Conservation (phyloP, 2,113 vertebrate genomes). For the Dipodomys ordii region DNA sequence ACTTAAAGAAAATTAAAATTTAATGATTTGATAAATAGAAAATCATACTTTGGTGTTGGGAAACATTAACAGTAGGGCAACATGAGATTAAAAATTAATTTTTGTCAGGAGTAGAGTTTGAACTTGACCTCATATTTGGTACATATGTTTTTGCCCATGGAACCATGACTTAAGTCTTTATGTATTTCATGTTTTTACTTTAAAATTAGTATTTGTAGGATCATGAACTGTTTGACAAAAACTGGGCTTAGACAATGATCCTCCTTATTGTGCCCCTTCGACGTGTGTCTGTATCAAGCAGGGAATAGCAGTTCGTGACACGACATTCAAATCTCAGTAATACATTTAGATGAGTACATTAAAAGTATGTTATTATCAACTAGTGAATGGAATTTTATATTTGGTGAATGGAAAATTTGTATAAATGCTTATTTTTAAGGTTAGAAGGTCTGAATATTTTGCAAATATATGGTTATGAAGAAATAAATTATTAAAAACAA, state of each 20-base stretch:
- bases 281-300: too few relatives aligned
- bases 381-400: neutral
- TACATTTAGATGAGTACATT: neutral
- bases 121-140: too few relatives aligned
- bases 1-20: neutral
- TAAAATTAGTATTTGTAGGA: too few relatives aligned
- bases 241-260: too few relatives aligned
- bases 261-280: too few relatives aligned
- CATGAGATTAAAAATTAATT: neutral
- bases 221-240: too few relatives aligned
- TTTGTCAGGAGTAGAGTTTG: too few relatives aligned
- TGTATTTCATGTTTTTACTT: too few relatives aligned
- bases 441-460: neutral
- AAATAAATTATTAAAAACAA: conserved; percentile 36
- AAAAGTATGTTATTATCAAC: neutral
- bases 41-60: neutral
- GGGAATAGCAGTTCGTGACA: too few relatives aligned
- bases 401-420: neutral
- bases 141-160: too few relatives aligned
- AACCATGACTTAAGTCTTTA: too few relatives aligned
- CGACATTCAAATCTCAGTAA: too few relatives aligned
- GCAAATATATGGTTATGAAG: neutral
- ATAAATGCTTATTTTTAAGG: conserved; percentile 6
- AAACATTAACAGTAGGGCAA: neutral
- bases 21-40: neutral